These are phyloP conservation scores for Ceyx melanurus DNA, from an alignment of 2,113 vertebrate genomes.

Conservation along the genomic window DNA sequence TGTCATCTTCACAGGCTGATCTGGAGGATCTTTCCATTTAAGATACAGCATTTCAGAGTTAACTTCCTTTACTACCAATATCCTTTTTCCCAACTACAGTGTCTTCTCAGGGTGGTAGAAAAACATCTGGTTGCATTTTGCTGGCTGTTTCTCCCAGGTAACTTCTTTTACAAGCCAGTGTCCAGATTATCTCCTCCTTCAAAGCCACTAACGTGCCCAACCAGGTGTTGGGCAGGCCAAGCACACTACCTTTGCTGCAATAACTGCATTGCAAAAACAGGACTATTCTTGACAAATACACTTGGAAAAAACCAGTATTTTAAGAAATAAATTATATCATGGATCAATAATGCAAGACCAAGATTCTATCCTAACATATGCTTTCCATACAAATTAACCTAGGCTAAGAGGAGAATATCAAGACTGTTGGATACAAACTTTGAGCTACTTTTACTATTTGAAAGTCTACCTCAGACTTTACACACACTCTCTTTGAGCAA, in stretches of 20 bases:
- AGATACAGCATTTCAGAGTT: not conserved
- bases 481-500: too few species aligned
- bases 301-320: not conserved
- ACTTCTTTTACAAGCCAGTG: not conserved
- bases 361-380: not conserved
- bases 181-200: not conserved
- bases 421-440: not conserved
- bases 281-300: not conserved
- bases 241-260: not conserved
- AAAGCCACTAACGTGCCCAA: not conserved
- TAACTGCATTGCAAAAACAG: not conserved
- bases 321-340: not conserved
- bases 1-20: not conserved
- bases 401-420: not conserved
- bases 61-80: not conserved
- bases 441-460: not conserved
- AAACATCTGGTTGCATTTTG: not conserved
- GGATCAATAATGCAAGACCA: not conserved
- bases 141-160: not conserved
- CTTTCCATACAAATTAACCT: not conserved
- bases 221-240: not conserved
- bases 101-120: not conserved
- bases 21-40: not conserved
- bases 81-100: not conserved
- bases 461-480: not conserved